Conservation (phyloP, 92 coral and sea anemone species). For the Desmophyllum pertusum region DNA sequence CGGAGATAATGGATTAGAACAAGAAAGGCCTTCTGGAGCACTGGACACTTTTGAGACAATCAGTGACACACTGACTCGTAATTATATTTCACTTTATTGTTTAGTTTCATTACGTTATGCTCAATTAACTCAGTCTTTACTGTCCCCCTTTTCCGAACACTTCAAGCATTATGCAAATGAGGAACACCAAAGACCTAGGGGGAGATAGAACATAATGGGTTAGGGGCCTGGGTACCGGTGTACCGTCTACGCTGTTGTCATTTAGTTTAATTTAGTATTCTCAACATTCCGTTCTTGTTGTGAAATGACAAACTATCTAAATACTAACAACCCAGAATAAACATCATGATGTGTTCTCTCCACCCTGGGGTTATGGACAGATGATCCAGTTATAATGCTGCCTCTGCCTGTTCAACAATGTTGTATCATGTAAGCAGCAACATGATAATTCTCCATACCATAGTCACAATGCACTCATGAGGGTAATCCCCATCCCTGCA, state of each 20-base stretch:
- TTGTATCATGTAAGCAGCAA: conserved; percentile 56
- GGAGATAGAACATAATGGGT: too few species aligned
- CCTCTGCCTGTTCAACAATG: conserved; percentile 61
- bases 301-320: too few species aligned
- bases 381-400: conserved; percentile 62
- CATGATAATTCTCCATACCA: conserved; percentile 46
- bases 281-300: too few species aligned
- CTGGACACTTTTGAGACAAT: not conserved
- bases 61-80: too few species aligned
- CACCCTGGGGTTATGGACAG: conserved; percentile 48
- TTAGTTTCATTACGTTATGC: conserved; percentile 3
- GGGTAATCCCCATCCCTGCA: conserved; percentile 51
- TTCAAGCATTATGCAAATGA: too few species aligned
- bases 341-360: conserved; percentile 38
- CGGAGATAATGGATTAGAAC: conserved; percentile 28
- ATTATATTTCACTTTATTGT: too few species aligned
- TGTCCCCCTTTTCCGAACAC: not conserved
- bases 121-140: conserved; percentile 9
- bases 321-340: conserved; percentile 28
- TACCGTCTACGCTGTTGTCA: too few species aligned
- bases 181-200: conserved; percentile 55
- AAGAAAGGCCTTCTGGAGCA: conserved; percentile 29
- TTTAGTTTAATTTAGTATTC: too few species aligned
- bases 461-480: conserved; percentile 40
- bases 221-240: too few species aligned